phyloP scores from a whole-genome alignment of 64 coral and sea anemone genomes.

The Stichodactyla helianthus region DNA sequence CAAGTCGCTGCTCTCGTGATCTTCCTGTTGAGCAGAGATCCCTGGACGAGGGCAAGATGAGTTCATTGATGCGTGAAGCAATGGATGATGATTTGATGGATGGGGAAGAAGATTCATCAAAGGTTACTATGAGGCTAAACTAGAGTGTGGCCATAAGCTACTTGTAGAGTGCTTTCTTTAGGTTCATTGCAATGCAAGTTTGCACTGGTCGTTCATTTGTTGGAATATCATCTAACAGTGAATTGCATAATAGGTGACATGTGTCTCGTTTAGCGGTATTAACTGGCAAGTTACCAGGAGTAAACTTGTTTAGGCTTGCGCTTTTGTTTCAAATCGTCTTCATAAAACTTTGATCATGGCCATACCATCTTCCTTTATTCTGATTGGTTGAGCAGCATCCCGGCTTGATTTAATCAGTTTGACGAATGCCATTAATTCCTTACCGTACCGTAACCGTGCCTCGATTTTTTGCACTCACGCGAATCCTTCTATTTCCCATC shows the following conservation, averaged over 20 bases:
- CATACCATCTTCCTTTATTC: not conserved
- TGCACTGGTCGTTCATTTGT: no score
- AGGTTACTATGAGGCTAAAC: not conserved
- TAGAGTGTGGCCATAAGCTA: not conserved
- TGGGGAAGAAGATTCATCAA: not conserved
- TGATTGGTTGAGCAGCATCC: not conserved
- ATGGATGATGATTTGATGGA: conserved; percentile 63
- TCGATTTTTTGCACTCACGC: not conserved
- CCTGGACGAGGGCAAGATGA: conserved; percentile 71
- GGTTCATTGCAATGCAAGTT: no score
- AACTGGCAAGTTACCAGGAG: no score
- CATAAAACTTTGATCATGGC: not conserved
- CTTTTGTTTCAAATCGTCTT: no score
- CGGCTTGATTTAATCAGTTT: not conserved
- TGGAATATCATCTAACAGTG: no score
- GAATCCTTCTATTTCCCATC: not conserved
- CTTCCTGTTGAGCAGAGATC: conserved; percentile 82
- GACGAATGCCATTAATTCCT: not conserved
- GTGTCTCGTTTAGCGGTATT: no score
- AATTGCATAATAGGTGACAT: no score
- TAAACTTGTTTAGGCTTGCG: no score
- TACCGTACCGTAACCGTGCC: not conserved
- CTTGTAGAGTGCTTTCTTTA: no score
- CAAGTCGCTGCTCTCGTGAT: conserved; percentile 55
- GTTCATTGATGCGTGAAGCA: conserved; percentile 87